Evolutionary conservation across 1,140 invertebrate species (phyloP), one percentile per base, ranked within the genome.

Genomic region (Drosophila burlai): DNA sequence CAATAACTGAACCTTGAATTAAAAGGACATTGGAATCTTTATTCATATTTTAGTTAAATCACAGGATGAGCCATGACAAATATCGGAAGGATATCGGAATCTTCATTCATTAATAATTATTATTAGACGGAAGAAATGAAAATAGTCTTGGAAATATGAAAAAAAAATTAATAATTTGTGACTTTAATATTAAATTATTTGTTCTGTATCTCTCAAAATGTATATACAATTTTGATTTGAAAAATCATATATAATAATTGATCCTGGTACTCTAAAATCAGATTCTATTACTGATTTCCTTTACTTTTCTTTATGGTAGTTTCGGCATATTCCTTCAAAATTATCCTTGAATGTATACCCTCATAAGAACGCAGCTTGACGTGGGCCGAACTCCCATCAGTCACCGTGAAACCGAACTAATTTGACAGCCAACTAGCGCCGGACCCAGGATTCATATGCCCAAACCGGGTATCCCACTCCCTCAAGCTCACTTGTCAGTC

Each of bases 361-460:
- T 31, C 13, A 29, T 26, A 21, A 57, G 3, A 36, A 31, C 65
- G 21, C 61, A 66, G 60, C 62, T 47, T 65, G 80, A 62, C 15
- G 62, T 57, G 64, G 50, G 55, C 58, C 24, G 11, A 50, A 58
- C 29, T 46, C 64, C 36, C 52, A 86, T 65, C 66, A 55, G 59
- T 66, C 59, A 84, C 84, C 81, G 78, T 89, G 84, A 90, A 90
- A 73, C 62, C 67, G 46, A 72, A 84, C 85, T 90, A 90, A 90
- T 90, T 90, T 90, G 85, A 90, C 85, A 90, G 76, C 52, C 62
- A 76, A 80, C 75, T 90, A 90, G 85, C 86, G 85, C 85, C 85
- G 79, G 81, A 63, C 54, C 38, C 62, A 43, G 15, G 42, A 38
- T 63, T 38, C 29, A 26, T n/a, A 49, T 36, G 21, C 26, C 52